Evolutionary conservation across 2,888 invertebrate genomes (phyloP).

Genomic region (Campopleginae sp.): DNA sequence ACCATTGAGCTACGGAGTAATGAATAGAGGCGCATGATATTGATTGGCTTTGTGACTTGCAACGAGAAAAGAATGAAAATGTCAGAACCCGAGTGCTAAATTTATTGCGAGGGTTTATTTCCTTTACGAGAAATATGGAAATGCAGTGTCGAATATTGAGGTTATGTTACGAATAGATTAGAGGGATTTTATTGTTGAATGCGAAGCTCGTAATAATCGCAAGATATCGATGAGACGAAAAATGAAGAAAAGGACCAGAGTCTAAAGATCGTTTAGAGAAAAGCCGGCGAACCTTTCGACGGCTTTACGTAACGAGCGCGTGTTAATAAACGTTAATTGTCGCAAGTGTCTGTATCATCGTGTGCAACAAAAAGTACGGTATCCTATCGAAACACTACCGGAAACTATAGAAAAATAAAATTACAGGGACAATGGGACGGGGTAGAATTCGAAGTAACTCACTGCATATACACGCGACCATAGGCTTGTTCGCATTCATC

Average conservation of each 20-base stretch:
- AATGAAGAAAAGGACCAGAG: background rate
- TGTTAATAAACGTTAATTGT: slow-evolving; percentile 17
- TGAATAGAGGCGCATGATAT: slow-evolving; percentile 49
- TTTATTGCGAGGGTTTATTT: slow-evolving; percentile 16
- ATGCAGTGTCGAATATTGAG: slow-evolving; percentile 12
- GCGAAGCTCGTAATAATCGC: background rate
- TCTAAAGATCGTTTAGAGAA: background rate
- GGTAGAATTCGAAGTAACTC: slow-evolving; percentile 71
- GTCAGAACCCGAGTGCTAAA: background rate
- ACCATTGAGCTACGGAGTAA: slow-evolving; percentile 50
- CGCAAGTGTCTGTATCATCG: background rate
- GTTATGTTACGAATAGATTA: slow-evolving; percentile 13
- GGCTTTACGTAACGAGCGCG: slow-evolving; percentile 60
- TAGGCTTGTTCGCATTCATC: slow-evolving; percentile 68
- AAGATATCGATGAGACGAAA: background rate
- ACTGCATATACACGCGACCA: slow-evolving; percentile 79
- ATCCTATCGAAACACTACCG: background rate
- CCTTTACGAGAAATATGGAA: slow-evolving; percentile 8
- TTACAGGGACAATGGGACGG: background rate
- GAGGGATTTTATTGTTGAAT: background rate
- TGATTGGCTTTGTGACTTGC: background rate
- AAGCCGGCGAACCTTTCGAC: slow-evolving; percentile 3
- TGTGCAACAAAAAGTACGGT: background rate
- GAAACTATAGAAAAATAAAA: background rate
- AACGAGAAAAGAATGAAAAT: background rate